Evolutionary conservation across 2,888 invertebrate species (phyloP), one percentile per base, ranked within the genome.

Genomic region (Ectropis crepuscularia): DNA sequence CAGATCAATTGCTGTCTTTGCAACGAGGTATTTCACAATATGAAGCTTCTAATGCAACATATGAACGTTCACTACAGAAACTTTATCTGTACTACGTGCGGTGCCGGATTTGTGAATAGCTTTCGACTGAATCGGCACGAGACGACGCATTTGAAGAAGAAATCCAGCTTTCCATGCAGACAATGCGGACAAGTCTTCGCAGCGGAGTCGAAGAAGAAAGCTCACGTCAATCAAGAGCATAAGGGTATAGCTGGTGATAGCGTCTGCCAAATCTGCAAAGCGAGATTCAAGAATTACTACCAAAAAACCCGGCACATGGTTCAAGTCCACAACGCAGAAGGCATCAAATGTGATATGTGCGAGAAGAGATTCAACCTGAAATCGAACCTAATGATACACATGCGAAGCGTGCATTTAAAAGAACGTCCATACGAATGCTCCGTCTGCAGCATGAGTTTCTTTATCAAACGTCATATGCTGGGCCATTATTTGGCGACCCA

Each of bases 241-340:
- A 90, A 89, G 63, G 91, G 90, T 0, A 88, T 91, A 1, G 90
- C 88, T 2, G 92, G 92, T 0, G 88, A 91, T 47, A 90, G 90
- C 57, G 90, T 91, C 0, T 94, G 88, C 41, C 89, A 89, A 58
- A 90, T 92, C 6, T 92, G 92, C 71, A 90, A 90, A 57, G 86
- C 89, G 0, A 79, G 91, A 5, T 92, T 92, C 60, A 89, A 90
- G 73, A 92, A 91, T 67, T 91, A 91, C 67, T 92, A 92, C 45
- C 91, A 91, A 61, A 92, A 92, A 55, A 89, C 91, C 0, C 74
- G 90, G 2, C 92, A 92, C 63, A 92, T 92, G 92, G 84, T 88
- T 28, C 88, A 89, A 65, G 85, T 88, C 0, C 92, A 92, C 55
- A 91, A 92, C 47, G 86, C 84, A 0, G 89, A 90, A 61, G 87